Evolutionary conservation across 2,113 vertebrate genomes (phyloP).

Genomic region (Pseudolaguvia tuberculata): DNA sequence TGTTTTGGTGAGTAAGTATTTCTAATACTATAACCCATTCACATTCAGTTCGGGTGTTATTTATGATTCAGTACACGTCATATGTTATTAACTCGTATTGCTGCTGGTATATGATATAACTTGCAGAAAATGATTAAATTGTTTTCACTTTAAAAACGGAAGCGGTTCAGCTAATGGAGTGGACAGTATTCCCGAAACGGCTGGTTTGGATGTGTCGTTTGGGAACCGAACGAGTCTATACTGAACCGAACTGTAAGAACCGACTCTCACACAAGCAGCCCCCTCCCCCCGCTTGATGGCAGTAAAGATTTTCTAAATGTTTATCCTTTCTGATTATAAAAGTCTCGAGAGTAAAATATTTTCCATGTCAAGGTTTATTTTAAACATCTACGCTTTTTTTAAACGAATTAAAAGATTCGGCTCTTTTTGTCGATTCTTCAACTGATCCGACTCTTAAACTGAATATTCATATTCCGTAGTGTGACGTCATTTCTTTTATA

Average conservation of each 20-base stretch:
- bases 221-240: not conserved
- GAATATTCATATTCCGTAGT: too few relatives aligned
- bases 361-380: not conserved
- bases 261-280: not conserved
- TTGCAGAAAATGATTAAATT: not conserved
- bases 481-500: too few relatives aligned
- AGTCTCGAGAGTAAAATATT: not conserved
- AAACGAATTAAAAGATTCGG: not conserved
- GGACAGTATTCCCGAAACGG: not conserved
- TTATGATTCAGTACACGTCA: not conserved
- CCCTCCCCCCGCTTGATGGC: too few relatives aligned
- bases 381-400: not conserved
- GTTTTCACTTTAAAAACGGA: not conserved
- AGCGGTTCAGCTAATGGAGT: too few relatives aligned
- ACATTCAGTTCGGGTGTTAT: not conserved
- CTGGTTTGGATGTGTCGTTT: not conserved
- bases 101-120: not conserved
- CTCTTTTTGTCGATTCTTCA: not conserved
- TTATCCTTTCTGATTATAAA: too few relatives aligned
- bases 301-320: not conserved
- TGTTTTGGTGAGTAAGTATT: conserved; percentile 60
- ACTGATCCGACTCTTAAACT: not conserved
- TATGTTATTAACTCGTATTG: not conserved
- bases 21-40: not conserved
- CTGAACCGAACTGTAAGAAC: not conserved